Evolutionary conservation across 2,113 vertebrate species (phyloP).

Genomic region (Peromyscus leucopus): DNA sequence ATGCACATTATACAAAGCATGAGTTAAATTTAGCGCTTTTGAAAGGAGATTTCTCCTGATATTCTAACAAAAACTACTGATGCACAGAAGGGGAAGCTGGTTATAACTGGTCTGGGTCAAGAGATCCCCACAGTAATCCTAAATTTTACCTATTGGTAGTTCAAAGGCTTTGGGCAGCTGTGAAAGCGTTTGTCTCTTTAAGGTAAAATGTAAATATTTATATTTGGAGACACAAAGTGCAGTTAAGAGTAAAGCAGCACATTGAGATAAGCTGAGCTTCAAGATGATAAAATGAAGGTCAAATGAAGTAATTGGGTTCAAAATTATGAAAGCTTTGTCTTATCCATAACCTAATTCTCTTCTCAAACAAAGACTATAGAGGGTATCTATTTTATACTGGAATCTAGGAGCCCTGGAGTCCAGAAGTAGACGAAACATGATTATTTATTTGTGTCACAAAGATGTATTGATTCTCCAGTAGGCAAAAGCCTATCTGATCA

Average conservation of each 20-base stretch:
- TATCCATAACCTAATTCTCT: neutral
- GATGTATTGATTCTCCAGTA: neutral
- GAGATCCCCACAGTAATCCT: slow-evolving; percentile 29
- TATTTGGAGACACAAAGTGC: slow-evolving; percentile 8
- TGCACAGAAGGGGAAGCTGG: neutral
- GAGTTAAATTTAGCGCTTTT: neutral
- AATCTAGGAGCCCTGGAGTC: neutral
- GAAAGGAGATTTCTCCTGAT: slow-evolving; percentile 39
- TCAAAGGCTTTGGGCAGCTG: slow-evolving; percentile 47
- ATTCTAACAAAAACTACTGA: slow-evolving; percentile 24
- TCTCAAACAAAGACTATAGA: neutral
- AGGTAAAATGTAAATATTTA: slow-evolving; percentile 54
- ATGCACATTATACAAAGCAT: neutral
- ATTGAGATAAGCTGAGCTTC: slow-evolving; percentile 49
- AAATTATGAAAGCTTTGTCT: slow-evolving; percentile 37
- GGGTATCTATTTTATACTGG: neutral
- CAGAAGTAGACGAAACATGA: neutral
- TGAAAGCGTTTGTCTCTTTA: slow-evolving; percentile 58
- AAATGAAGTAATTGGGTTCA: neutral
- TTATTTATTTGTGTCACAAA: slow-evolving; percentile 44
- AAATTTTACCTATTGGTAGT: neutral
- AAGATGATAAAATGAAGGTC: slow-evolving; percentile 15
- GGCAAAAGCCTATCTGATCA: neutral
- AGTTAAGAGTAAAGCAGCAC: slow-evolving; percentile 39
- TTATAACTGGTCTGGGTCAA: neutral